Conservation (phyloP, 2,113 vertebrate genomes). For the Sialia sialis region DNA sequence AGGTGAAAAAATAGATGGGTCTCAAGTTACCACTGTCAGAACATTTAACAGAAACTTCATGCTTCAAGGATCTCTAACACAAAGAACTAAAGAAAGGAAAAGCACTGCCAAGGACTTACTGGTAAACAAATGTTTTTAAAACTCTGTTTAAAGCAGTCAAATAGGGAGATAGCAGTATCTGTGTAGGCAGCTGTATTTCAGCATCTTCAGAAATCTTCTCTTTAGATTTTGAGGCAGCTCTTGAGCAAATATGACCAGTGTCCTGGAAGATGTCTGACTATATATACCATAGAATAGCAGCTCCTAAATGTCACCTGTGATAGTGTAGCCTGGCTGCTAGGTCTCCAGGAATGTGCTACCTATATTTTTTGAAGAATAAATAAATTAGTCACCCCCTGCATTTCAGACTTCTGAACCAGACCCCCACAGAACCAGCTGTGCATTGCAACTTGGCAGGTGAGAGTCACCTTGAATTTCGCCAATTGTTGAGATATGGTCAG, state of each 20-base stretch:
- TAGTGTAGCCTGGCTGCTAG: background rate
- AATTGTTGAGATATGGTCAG: background rate
- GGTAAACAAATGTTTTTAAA: constrained; percentile 56
- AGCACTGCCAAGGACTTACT: constrained; percentile 62
- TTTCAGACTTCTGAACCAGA: background rate
- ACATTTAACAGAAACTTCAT: constrained; percentile 76
- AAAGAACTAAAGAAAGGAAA: constrained; percentile 65
- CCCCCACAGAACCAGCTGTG: background rate
- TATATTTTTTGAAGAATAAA: background rate
- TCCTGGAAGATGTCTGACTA: background rate
- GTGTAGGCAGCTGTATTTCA: background rate
- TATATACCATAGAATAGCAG: background rate
- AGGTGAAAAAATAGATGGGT: constrained; percentile 68
- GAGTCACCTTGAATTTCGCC: background rate
- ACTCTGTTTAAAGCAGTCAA: background rate
- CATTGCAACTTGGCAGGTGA: background rate
- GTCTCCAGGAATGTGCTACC: background rate
- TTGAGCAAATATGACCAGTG: background rate
- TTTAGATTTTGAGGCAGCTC: background rate
- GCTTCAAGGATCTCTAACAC: constrained; percentile 72
- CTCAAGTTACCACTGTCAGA: constrained; percentile 51
- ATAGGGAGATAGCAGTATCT: background rate
- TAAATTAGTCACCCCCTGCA: background rate
- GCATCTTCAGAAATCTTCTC: background rate
- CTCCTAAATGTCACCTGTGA: background rate